Conservation (phyloP, 2,797 vertebrate genomes). For the Danio aesculapii region DNA sequence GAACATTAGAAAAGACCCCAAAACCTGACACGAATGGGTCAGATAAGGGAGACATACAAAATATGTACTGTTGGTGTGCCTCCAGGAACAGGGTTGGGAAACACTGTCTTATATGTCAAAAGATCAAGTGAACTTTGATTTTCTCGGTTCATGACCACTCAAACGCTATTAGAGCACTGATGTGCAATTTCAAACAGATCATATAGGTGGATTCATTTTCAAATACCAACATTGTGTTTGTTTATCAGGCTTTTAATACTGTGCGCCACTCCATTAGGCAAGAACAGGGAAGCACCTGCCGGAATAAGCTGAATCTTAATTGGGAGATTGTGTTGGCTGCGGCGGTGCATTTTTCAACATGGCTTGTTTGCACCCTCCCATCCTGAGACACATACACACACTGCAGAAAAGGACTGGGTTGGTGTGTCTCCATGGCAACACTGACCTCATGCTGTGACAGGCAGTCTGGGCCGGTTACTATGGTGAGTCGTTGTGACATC, state of each 20-base stretch:
- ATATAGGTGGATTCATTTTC: neutral
- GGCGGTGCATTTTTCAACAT: slow-evolving; percentile 17
- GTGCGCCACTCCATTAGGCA: slow-evolving; percentile 13
- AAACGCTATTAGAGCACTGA: too few species aligned
- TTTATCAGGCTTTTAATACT: neutral
- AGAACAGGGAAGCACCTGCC: slow-evolving; percentile 34
- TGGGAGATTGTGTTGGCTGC: slow-evolving; percentile 12
- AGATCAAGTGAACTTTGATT: too few species aligned
- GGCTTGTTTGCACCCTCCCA: slow-evolving; percentile 18
- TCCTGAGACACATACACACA: neutral
- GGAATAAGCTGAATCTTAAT: slow-evolving; percentile 9
- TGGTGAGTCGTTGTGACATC: slow-evolving; percentile 81
- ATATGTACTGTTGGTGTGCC: too few species aligned
- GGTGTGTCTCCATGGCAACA: slow-evolving; percentile 68
- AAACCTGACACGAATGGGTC: too few species aligned
- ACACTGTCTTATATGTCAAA: too few species aligned
- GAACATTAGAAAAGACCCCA: too few species aligned
- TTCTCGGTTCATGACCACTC: too few species aligned
- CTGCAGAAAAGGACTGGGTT: slow-evolving; percentile 48
- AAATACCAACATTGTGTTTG: neutral
- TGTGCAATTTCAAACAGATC: too few species aligned
- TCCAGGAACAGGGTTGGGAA: too few species aligned
- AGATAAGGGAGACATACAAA: too few species aligned
- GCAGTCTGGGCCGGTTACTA: slow-evolving; percentile 75
- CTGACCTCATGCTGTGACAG: slow-evolving; percentile 72